Evolutionary conservation across 2,888 invertebrate species (phyloP), one percentile per base, ranked within the genome.

Genomic region (Andrena bicolor): DNA sequence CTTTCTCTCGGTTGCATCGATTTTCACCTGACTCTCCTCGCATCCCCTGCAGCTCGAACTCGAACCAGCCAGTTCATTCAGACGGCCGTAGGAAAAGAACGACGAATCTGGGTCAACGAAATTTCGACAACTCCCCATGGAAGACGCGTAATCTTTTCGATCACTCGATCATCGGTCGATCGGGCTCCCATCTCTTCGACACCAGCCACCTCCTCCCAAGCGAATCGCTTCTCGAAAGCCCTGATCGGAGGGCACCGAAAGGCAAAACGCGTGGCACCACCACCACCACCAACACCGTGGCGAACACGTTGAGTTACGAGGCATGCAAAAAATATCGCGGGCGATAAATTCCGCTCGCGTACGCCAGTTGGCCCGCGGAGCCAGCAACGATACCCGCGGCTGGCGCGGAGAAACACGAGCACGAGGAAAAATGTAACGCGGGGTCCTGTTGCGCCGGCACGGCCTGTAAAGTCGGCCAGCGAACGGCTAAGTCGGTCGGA

Each of bases 21-120:
- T 92, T 92, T 91, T 90, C 89, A 91, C 92, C 92, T 91, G 90
- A 86, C 82, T 88, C 85, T 76, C 89, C 85, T 83, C 83, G 79
- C 72, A 82, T 66, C 80, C 86, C 77, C 79, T 83, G 76, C 80
- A 72, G 77, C 81, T 61, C 63, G 61, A 80, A 86, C 83, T 83
- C 84, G 76, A 82, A 87, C 80, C 87, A 69, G 56, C 75, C 77
- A 51, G 83, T 88, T 86, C 85, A 83, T 88, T 88, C 83, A 80
- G 79, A 86, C 58, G 35, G 76, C 73, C 75, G 32, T 76, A 69
- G 85, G 83, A 82, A 81, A 88, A 86, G 84, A 84, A 79, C 51
- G 65, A 80, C 53, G 74, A 81, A 88, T 88, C 83, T 88, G 76
- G 88, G 87, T 87, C 86, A 85, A 80, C 76, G 79, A 82, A 82